Evolutionary conservation across 2,113 vertebrate species (phyloP).

Genomic region (Microcebus tavaratra): DNA sequence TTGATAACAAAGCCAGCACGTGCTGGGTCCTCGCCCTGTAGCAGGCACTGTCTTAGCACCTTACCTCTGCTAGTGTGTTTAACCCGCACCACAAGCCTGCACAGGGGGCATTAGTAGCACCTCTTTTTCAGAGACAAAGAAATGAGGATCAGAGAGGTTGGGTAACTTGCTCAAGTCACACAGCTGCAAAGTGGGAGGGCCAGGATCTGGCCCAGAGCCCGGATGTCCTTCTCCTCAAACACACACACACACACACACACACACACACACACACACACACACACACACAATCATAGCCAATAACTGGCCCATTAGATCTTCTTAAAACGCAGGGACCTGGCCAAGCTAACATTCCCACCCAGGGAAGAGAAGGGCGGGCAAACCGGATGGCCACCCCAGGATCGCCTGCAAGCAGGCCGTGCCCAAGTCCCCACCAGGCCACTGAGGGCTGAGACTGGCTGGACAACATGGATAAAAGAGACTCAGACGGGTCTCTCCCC

Average conservation of each 20-base stretch:
- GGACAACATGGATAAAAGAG: neutral
- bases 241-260: neutral
- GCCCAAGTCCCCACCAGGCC: fast-evolving
- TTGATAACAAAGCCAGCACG: too few species aligned
- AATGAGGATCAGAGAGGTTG: neutral
- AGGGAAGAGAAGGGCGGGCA: neutral
- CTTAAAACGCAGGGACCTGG: neutral
- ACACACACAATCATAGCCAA: neutral
- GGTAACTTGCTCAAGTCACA: neutral
- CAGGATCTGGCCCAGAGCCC: neutral
- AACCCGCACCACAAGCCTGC: neutral
- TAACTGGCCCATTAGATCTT: neutral
- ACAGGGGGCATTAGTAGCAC: too few species aligned
- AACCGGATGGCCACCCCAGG: neutral
- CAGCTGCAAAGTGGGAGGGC: neutral
- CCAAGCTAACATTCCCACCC: neutral
- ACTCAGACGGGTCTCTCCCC: neutral
- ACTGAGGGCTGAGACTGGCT: neutral
- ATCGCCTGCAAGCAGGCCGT: neutral
- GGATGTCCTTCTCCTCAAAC: neutral
- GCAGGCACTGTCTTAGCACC: fast-evolving
- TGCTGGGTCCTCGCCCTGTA: fast-evolving
- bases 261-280: neutral
- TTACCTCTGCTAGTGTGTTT: neutral
- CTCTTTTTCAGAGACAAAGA: neutral